phyloP scores from a whole-genome alignment of 2,797 vertebrate species.

The Oreonectes daqikongensis region DNA sequence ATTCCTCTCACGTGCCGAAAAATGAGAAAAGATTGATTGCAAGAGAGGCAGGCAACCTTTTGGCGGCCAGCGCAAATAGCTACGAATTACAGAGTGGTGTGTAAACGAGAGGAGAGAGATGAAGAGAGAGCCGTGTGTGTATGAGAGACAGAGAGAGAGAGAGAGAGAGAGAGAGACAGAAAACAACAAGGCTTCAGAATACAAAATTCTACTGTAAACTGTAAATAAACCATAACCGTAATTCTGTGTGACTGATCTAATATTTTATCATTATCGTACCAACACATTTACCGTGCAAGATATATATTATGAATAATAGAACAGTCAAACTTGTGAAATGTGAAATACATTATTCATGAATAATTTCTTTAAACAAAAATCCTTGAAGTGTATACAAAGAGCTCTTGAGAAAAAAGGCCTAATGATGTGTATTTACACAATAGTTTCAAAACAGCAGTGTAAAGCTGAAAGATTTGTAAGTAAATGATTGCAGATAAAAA shows the following conservation, averaged over 20 bases:
- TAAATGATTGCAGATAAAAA: not conserved
- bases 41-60: conserved; percentile 40
- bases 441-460: not conserved
- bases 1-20: conserved; percentile 35
- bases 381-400: not conserved
- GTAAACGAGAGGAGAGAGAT: conserved; percentile 44
- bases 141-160: not conserved
- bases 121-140: not conserved
- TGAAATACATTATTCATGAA: conserved; percentile 20
- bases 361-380: conserved; percentile 12
- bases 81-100: conserved; percentile 42
- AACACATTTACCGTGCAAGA: not conserved
- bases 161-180: not conserved
- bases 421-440: not conserved
- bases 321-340: not conserved
- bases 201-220: not conserved
- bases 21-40: conserved; percentile 49
- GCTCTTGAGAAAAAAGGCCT: not conserved
- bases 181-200: not conserved
- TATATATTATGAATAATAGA: conserved; percentile 12
- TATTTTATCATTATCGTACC: not conserved
- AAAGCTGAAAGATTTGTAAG: not conserved
- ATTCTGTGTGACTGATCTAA: conserved; percentile 2
- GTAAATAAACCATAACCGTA: conserved; percentile 17
- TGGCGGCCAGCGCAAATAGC: conserved; percentile 41